Base-by-base conservation (phyloP, 2,113 vertebrate genomes). In the Lampris megalopsis region DNA sequence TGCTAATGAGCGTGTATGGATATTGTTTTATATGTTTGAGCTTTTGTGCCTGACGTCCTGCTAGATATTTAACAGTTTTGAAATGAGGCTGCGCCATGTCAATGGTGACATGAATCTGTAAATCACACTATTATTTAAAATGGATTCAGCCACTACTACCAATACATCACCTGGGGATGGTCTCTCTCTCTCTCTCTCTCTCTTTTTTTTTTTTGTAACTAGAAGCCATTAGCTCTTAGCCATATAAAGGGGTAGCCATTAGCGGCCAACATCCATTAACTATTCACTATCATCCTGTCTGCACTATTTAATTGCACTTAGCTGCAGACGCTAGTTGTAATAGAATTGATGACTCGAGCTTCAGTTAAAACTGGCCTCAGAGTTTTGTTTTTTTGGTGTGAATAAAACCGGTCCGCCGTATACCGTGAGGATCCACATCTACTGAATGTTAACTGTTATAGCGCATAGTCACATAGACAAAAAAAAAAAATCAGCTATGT, bases 261-360 rank as follows among this genome's bases (percentile, higher is more conserved):
- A 68, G 68, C 73, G 48, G 65, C 9, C 57, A 59, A 56, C 45
- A 67, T 67, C 83, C 86, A 88, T 87, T 88, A 79, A 71, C 67
- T 77, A 50, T 48, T 45, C 68, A 77, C 69, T 81, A 71, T 84
- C 79, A 85, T 58, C 70, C 76, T 62, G 50, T 42, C 60, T 92
- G 84, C 86, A 90, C 89, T 88, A 90, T 91, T 90, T 81, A 91
- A 73, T 73, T 82, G 68, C 66, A 72, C 41, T 11, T 73, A 58
- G 35, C 9, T 45, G 35, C 38, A 60, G 45, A 72, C 40, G 48
- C 2, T 68, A 35, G 54, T 57, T 35, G 24, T 5, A 57, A 2
- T 57, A 78, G 42, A 84, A 85, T 79, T 75, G 67, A 79, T 48
- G 48, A 58, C 58, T 72, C 35, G 62, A 70, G 54, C 49, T 53